A percentile compares a stretch with the other conserved stretches of the same genome.
Evolutionary conservation across 2,797 vertebrate species (phyloP).

Genomic region (Bryconaethiops microstoma): DNA sequence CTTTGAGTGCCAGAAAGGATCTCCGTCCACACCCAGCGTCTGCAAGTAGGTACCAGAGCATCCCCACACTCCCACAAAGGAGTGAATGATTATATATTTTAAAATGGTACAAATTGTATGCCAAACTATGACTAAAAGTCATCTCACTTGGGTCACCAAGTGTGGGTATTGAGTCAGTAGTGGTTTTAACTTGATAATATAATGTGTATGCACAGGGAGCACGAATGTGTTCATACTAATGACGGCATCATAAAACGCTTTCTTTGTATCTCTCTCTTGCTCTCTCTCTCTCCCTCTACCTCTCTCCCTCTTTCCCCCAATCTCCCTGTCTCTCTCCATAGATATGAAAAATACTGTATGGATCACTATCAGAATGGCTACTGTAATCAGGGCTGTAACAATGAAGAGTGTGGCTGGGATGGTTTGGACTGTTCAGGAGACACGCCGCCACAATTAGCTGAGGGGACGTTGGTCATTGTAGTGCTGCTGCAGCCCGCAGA

Average conservation of each 20-base stretch:
- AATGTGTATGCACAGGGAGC: no score
- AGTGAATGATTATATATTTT: no score
- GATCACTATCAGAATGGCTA: conserved; percentile 87
- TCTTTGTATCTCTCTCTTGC: no score
- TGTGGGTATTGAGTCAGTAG: no score
- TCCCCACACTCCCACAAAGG: no score
- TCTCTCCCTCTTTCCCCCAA: conserved; percentile 38
- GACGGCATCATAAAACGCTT: no score
- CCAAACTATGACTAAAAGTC: no score
- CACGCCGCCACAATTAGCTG: conserved; percentile 75
- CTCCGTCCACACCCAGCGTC: conserved; percentile 22
- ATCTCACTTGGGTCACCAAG: no score
- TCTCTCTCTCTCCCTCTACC: background rate
- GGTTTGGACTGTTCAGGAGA: conserved; percentile 87
- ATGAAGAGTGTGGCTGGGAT: conserved; percentile 90
- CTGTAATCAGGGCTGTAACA: conserved; percentile 92
- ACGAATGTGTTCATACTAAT: background rate
- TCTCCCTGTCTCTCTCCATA: conserved; percentile 61
- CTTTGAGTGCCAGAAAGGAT: conserved; percentile 83
- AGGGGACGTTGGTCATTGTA: conserved; percentile 87
- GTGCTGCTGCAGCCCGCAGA: conserved; percentile 89
- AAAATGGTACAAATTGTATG: no score
- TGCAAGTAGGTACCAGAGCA: conserved; percentile 84
- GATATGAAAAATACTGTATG: conserved; percentile 89
- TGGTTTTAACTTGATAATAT: no score